Conservation (phyloP, 2,113 vertebrate species). For the Petrocephalus zakoni region DNA sequence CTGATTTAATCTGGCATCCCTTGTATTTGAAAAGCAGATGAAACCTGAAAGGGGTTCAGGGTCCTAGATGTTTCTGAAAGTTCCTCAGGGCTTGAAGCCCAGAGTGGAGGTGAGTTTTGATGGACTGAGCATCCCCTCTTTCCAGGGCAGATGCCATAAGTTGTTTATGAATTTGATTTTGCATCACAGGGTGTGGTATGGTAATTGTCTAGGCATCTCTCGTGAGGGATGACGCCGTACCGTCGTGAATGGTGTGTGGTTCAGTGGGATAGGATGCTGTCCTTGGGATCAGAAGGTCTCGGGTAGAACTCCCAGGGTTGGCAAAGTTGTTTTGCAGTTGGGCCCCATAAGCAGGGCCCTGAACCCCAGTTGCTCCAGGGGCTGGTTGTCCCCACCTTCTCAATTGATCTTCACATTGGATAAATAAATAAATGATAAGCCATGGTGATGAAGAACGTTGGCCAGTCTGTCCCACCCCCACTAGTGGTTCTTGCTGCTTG, state of each 20-base stretch:
- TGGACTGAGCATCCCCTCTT: neutral
- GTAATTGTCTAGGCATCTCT: neutral
- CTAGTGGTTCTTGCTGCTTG: neutral
- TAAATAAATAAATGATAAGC: neutral
- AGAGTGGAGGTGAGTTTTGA: neutral
- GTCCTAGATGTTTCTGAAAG: neutral
- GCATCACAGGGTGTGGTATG: neutral
- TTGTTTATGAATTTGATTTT: neutral
- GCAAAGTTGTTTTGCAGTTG: neutral
- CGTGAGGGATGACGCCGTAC: neutral
- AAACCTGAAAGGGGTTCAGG: constrained; percentile 31
- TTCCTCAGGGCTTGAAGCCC: neutral
- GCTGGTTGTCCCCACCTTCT: neutral
- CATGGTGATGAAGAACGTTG: neutral
- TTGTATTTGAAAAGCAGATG: constrained; percentile 32
- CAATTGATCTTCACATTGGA: neutral
- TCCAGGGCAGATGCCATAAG: neutral
- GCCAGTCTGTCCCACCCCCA: neutral
- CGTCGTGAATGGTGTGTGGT: neutral
- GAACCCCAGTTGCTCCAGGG: neutral
- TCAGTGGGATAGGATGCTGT: neutral
- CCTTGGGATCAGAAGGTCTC: neutral
- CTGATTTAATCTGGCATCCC: constrained; percentile 4
- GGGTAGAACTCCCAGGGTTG: neutral
- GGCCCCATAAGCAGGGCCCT: neutral